Percentiles rank a stretch among this genome's conserved stretches.
phyloP scores from a whole-genome alignment of 1,140 invertebrate genomes.

The Megathymus violae region DNA sequence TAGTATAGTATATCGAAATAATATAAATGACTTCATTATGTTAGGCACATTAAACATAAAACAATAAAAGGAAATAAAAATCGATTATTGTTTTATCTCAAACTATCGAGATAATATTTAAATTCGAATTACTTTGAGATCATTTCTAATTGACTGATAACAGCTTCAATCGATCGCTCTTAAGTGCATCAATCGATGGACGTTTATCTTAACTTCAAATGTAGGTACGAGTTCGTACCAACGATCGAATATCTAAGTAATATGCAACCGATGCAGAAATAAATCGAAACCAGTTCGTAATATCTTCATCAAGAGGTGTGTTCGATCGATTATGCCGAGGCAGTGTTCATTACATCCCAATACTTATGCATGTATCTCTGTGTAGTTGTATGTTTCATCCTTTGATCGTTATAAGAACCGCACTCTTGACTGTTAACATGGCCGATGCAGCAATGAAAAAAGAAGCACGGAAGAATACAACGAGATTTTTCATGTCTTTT shows the following conservation, averaged over 20 bases:
- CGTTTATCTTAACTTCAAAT: constrained; percentile 34
- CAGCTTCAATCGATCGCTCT: constrained; percentile 25
- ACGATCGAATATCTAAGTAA: constrained; percentile 46
- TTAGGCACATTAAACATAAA: too few relatives aligned
- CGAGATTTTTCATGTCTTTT: not conserved
- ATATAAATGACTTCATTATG: too few relatives aligned
- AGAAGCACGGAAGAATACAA: not conserved
- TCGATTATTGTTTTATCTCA: constrained; percentile 12
- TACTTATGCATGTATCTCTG: constrained; percentile 25
- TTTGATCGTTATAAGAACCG: constrained; percentile 32
- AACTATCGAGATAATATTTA: constrained; percentile 24
- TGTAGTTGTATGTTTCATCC: constrained; percentile 12
- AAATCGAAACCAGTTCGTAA: constrained; percentile 68
- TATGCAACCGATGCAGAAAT: constrained; percentile 64
- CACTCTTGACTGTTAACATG: constrained; percentile 10
- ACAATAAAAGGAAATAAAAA: not conserved
- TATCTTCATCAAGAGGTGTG: constrained; percentile 78
- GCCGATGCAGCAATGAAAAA: not conserved
- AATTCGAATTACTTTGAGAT: constrained; percentile 35
- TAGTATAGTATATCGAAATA: too few relatives aligned
- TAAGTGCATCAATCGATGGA: constrained; percentile 32
- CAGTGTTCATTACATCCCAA: constrained; percentile 42
- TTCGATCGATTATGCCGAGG: constrained; percentile 67
- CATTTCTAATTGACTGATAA: constrained; percentile 41
- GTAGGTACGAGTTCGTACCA: constrained; percentile 26